Base-by-base conservation (phyloP, 2,888 invertebrate species). In the Dorcus parallelipipedus region DNA sequence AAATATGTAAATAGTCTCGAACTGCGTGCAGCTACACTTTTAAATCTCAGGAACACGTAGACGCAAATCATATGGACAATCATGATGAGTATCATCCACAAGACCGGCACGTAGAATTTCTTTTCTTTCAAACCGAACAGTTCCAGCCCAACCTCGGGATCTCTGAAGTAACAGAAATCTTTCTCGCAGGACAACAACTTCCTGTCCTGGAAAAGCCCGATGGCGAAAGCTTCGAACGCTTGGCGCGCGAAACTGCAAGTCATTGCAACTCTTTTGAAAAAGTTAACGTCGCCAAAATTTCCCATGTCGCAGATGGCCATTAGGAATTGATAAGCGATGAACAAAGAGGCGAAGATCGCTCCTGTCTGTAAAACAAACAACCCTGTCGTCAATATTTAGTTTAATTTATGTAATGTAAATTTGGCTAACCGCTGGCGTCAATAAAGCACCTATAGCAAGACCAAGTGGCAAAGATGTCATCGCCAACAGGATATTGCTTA, bases 221-320 rank as follows among this genome's bases (percentile, higher is more conserved):
- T 14, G 10, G 47, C 26, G 9, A 64, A 20, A 8, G 88, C 89
- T 6, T 86, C 83, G 54, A 90, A 80, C 0, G 87, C 85, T 70
- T 86, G 90, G 52, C 90, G 83, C 14, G 90, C 79, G 72, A 86
- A 91, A 1, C 84, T 85, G 2, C 79, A 69, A 0, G 81, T 78
- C 84, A 86, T 86, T 0, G 86, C 68, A 0, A 79, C 71, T 61
- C 73, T 77, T 84, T 86, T 86, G 17, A 75, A 65, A 0, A 78
- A 73, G 72, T 84, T 83, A 33, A 86, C 83, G 59, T 68, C 70
- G 1, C 78, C 74, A 0, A 83, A 84, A 65, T 84, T 86, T 8
- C 86, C 86, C 82, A 86, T 83, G 1, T 86, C 86, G 66, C 86
- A 86, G 61, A 84, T 82, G 47, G 83, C 80, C 1, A 87, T 69